A percentile compares a stretch with the other conserved stretches of the same genome.
Evolutionary conservation across 1,140 invertebrate genomes (phyloP).

Genomic region (Gryllus bimaculatus): DNA sequence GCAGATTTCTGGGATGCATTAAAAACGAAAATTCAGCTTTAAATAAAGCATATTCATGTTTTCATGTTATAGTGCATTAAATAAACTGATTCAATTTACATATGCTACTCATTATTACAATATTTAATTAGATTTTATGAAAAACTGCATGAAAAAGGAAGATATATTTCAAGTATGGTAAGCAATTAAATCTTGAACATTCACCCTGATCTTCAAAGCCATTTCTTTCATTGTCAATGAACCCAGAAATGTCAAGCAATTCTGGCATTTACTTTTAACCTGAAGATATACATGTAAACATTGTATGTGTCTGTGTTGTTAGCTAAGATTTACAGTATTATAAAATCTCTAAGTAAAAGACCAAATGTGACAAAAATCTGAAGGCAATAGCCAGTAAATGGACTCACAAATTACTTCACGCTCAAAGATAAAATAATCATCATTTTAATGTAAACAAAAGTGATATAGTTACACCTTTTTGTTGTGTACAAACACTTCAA

Average conservation of each 20-base stretch:
- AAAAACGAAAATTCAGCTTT: neutral
- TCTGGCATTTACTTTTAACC: neutral
- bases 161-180: neutral
- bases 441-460: neutral
- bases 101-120: neutral
- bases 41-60: neutral
- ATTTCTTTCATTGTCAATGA: neutral
- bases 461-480: neutral
- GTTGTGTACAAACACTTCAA: neutral
- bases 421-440: neutral
- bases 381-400: neutral
- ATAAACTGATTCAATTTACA: neutral
- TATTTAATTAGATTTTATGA: neutral
- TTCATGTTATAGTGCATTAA: neutral
- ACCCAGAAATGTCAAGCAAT: neutral
- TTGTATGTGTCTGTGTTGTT: neutral
- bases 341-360: neutral
- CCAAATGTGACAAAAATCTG: neutral
- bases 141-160: neutral
- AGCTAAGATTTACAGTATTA: neutral
- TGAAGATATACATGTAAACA: slow-evolving; percentile 5
- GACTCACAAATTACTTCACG: neutral
- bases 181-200: neutral
- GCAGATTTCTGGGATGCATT: neutral
- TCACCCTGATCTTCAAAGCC: neutral